phyloP scores from a whole-genome alignment of 2,888 invertebrate genomes.

The Amblyjoppa proteus region DNA sequence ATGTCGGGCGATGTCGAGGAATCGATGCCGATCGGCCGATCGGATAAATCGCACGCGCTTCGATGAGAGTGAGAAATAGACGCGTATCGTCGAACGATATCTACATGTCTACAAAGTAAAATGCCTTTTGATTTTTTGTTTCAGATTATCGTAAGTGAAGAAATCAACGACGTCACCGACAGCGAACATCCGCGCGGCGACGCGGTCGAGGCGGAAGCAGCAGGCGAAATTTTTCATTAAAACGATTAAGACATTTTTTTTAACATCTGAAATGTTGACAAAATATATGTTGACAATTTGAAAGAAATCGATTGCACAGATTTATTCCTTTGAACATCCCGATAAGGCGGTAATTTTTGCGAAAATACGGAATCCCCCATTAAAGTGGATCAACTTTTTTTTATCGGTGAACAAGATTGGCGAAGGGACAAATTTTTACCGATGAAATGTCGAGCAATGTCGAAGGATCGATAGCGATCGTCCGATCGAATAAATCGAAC shows the following conservation, averaged over 20 bases:
- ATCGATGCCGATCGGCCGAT: slow-evolving; percentile 7
- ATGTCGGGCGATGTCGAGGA: not conserved
- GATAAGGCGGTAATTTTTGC: too few species aligned
- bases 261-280: not conserved
- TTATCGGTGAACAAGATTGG: not conserved
- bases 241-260: too few species aligned
- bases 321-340: too few species aligned
- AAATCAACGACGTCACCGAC: too few species aligned
- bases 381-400: not conserved
- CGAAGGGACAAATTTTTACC: not conserved
- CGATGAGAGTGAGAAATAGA: slow-evolving; percentile 1
- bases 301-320: too few species aligned
- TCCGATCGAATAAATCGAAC: slow-evolving; percentile 3
- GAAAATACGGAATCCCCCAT: not conserved
- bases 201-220: too few species aligned
- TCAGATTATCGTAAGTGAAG: too few species aligned
- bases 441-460: not conserved
- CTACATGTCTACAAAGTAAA: too few species aligned
- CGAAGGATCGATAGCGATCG: not conserved
- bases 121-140: too few species aligned
- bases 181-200: too few species aligned
- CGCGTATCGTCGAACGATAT: slow-evolving; percentile 6
- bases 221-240: too few species aligned
- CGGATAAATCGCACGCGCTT: not conserved
- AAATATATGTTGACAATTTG: slow-evolving; percentile 3